Conservation (phyloP, 2,113 vertebrate genomes). For the Lasiurus borealis region DNA sequence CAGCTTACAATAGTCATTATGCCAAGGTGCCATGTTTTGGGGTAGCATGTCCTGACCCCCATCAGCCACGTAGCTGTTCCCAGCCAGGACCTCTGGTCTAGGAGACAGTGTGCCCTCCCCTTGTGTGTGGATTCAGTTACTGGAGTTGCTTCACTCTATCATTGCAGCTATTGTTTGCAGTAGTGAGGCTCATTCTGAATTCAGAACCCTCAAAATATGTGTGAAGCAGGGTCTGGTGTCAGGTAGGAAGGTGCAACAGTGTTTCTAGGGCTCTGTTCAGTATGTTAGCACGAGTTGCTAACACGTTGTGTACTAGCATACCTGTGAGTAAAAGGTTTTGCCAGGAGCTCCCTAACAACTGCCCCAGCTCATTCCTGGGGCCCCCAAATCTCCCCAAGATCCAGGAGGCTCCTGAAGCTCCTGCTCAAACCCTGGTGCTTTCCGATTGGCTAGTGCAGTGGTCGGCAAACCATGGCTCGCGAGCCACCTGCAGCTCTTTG, state of each 20-base stretch:
- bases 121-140: not conserved
- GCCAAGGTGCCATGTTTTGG: not conserved
- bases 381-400: not conserved
- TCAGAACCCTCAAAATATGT: not conserved
- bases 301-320: not conserved
- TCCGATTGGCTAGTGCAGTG: not conserved
- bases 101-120: not conserved
- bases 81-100: not conserved
- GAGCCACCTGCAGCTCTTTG: too few species aligned
- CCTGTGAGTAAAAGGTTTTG: fast-evolving
- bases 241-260: not conserved
- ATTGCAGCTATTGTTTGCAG: not conserved
- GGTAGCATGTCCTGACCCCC: not conserved
- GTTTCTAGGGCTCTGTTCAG: not conserved
- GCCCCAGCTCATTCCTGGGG: not conserved
- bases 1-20: not conserved
- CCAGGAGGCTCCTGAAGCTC: not conserved
- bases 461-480: too few species aligned
- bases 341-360: not conserved
- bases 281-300: not conserved
- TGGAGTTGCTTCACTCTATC: not conserved
- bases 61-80: not conserved
- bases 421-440: not conserved
- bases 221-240: not conserved
- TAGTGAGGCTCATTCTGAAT: not conserved